A percentile compares a stretch with the other conserved stretches of the same genome.
phyloP scores from a whole-genome alignment of 2,888 invertebrate genomes.

The Limnephilus lunatus region DNA sequence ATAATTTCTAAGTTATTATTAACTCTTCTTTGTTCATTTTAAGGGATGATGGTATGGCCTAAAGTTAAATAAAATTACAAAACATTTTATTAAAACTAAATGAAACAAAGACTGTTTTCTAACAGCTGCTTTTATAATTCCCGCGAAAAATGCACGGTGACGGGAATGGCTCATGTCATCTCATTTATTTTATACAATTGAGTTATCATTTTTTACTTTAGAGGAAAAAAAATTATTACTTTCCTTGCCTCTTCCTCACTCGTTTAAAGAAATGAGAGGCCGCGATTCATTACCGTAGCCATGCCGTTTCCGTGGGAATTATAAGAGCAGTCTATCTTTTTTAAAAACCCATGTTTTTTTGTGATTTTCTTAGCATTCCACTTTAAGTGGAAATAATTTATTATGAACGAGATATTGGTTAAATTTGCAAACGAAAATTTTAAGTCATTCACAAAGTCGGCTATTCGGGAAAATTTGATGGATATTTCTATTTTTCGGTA shows the following conservation, averaged over 20 bases:
- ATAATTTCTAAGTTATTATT: neutral
- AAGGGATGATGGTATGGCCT: neutral
- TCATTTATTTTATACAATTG: neutral
- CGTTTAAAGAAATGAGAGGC: too few species aligned
- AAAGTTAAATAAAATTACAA: neutral
- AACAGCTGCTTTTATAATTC: too few species aligned
- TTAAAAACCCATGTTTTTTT: neutral
- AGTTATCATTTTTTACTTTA: too few species aligned
- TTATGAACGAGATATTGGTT: neutral
- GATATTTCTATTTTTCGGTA: neutral
- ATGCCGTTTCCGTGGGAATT: too few species aligned
- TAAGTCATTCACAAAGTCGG: too few species aligned
- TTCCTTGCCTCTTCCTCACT: too few species aligned
- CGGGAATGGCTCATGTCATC: too few species aligned
- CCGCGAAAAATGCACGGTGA: too few species aligned
- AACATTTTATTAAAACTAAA: neutral
- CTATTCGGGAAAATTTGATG: neutral
- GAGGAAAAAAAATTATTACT: too few species aligned
- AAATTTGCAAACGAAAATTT: neutral
- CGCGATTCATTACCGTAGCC: too few species aligned
- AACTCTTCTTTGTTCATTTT: neutral
- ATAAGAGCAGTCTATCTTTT: too few species aligned
- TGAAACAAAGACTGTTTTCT: too few species aligned
- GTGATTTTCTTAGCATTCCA: neutral
- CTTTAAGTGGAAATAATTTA: neutral